Conservation (phyloP, 2,888 invertebrate species). For the Nesidiocoris tenuis region DNA sequence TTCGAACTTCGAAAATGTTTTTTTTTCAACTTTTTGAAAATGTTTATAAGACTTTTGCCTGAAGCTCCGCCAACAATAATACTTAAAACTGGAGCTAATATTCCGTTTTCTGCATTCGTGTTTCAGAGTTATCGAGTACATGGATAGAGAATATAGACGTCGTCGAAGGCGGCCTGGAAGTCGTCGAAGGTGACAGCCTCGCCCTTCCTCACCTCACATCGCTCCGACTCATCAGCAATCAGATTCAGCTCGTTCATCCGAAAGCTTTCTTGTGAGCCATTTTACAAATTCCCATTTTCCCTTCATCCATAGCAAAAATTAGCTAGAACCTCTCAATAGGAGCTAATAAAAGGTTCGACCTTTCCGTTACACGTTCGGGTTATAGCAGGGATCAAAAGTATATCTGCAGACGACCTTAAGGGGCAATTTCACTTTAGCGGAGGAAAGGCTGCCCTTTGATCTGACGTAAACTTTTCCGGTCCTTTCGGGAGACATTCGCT, state of each 20-base stretch:
- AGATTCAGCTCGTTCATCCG: constrained; percentile 74
- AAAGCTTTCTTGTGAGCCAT: constrained; percentile 74
- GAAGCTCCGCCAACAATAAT: no score
- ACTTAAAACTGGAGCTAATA: no score
- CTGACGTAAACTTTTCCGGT: background rate
- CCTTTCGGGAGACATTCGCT: background rate
- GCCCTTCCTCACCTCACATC: constrained; percentile 75
- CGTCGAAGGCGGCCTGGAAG: constrained; percentile 75
- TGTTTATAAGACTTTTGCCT: no score
- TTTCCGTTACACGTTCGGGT: background rate
- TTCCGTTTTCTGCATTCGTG: no score
- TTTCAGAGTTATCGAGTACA: constrained; percentile 76
- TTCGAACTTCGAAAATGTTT: no score
- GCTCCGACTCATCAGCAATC: constrained; percentile 78
- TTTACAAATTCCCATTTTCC: background rate
- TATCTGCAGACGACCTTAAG: background rate
- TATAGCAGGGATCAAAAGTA: background rate
- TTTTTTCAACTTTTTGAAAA: no score
- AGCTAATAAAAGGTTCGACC: no score
- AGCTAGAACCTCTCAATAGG: no score
- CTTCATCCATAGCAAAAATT: no score
- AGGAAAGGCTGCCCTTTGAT: background rate
- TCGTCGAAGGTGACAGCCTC: constrained; percentile 77
- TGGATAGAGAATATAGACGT: constrained; percentile 80
- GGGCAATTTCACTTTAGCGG: background rate